phyloP scores from a whole-genome alignment of 2,113 vertebrate species.

The Daphoenositta chrysoptera region DNA sequence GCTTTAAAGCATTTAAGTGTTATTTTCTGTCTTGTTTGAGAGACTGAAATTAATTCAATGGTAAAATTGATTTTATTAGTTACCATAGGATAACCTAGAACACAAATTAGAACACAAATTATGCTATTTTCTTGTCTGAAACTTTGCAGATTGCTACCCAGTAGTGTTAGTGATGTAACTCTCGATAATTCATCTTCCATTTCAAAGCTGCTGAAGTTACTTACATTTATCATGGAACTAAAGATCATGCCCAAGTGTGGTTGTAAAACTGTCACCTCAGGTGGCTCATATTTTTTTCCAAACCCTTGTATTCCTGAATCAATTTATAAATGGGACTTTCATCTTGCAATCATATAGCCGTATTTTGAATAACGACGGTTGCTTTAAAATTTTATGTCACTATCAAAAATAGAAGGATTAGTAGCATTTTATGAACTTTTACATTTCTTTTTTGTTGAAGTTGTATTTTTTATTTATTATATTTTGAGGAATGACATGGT shows the following conservation, averaged over 20 bases:
- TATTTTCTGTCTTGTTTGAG: background rate
- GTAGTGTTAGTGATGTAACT: background rate
- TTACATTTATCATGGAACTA: background rate
- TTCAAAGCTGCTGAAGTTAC: background rate
- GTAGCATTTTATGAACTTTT: background rate
- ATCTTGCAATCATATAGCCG: background rate
- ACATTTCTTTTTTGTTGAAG: background rate
- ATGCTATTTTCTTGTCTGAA: background rate
- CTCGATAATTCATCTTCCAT: background rate
- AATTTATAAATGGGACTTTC: background rate
- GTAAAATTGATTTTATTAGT: background rate
- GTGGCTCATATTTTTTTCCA: background rate
- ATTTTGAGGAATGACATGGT: background rate
- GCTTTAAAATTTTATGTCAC: background rate
- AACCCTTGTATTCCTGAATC: background rate
- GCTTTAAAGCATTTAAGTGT: background rate
- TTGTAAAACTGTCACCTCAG: background rate
- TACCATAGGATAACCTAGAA: background rate
- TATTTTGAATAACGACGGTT: fast-evolving
- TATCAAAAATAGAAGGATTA: background rate
- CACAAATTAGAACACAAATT: too few species aligned
- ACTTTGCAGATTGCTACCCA: background rate
- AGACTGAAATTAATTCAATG: background rate
- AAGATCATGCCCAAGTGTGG: background rate
- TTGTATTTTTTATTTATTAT: background rate